These are phyloP conservation scores for Oncorhynchus kisutch DNA, from an alignment of 2,113 vertebrate species.

Conservation along the genomic window DNA sequence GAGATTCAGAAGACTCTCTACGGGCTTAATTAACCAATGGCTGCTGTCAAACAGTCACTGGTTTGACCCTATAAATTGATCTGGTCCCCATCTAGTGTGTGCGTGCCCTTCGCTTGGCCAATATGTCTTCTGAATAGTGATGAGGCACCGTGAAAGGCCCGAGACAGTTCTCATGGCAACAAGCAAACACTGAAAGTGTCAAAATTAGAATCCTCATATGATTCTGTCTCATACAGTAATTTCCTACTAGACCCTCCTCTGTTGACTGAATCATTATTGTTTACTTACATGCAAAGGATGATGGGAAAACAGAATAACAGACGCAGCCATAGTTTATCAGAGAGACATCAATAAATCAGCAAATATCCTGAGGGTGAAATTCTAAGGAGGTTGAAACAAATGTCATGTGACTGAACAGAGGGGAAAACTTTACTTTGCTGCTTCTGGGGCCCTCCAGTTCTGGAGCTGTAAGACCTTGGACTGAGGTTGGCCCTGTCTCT, in stretches of 20 bases:
- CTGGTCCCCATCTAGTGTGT: too few relatives aligned
- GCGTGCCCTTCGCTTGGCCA: background rate
- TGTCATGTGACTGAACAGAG: background rate
- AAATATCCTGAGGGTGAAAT: background rate
- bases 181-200: conserved; percentile 50
- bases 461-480: too few relatives aligned
- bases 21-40: too few relatives aligned
- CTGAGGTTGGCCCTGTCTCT: too few relatives aligned
- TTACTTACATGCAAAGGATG: too few relatives aligned
- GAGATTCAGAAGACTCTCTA: too few relatives aligned
- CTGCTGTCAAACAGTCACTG: too few relatives aligned
- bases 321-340: background rate
- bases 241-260: background rate
- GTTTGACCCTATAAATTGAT: too few relatives aligned
- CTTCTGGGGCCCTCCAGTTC: too few relatives aligned
- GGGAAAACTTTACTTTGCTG: too few relatives aligned
- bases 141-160: background rate
- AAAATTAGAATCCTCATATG: conserved; percentile 55
- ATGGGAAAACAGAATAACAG: background rate
- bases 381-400: background rate
- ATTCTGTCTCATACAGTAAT: conserved; percentile 24
- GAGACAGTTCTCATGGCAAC: conserved; percentile 59
- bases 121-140: background rate
- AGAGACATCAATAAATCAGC: background rate
- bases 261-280: too few relatives aligned